These are phyloP conservation scores for Drosophila mimetica DNA, from an alignment of 2,888 invertebrate species.

Conservation along the genomic window DNA sequence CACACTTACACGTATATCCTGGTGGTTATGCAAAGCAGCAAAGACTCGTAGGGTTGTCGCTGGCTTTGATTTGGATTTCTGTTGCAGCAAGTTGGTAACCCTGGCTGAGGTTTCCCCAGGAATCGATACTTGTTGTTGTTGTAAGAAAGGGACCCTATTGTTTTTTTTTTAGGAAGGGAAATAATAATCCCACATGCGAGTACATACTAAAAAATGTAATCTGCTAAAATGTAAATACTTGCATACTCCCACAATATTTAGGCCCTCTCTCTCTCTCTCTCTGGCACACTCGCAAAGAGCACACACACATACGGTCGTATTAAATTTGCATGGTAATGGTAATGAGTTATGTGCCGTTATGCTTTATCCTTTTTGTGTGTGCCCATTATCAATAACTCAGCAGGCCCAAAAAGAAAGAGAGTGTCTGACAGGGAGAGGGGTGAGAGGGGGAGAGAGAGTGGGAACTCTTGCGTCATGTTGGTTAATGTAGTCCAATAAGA, in stretches of 20 bases:
- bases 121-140: slow-evolving; percentile 72
- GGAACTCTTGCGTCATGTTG: slow-evolving; percentile 72
- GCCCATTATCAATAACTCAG: slow-evolving; percentile 58
- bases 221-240: slow-evolving; percentile 70
- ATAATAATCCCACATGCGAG: slow-evolving; percentile 32
- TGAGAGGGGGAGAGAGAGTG: slow-evolving; percentile 3
- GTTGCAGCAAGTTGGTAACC: slow-evolving; percentile 46
- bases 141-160: not conserved
- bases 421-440: slow-evolving; percentile 27
- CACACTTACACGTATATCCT: slow-evolving; percentile 35
- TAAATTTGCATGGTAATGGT: slow-evolving; percentile 76
- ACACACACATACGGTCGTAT: not conserved
- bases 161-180: slow-evolving; percentile 15
- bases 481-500: slow-evolving; percentile 71
- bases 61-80: slow-evolving; percentile 58
- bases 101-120: slow-evolving; percentile 49
- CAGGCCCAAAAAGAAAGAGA: slow-evolving; percentile 20
- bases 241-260: slow-evolving; percentile 14
- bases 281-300: too few relatives aligned
- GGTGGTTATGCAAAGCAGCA: slow-evolving; percentile 52
- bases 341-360: slow-evolving; percentile 72
- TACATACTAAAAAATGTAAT: slow-evolving; percentile 68
- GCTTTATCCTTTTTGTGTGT: slow-evolving; percentile 38
- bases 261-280: not conserved
- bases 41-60: slow-evolving; percentile 66